Conservation (phyloP, 2,888 invertebrate genomes). For the Dasypogon diadema region DNA sequence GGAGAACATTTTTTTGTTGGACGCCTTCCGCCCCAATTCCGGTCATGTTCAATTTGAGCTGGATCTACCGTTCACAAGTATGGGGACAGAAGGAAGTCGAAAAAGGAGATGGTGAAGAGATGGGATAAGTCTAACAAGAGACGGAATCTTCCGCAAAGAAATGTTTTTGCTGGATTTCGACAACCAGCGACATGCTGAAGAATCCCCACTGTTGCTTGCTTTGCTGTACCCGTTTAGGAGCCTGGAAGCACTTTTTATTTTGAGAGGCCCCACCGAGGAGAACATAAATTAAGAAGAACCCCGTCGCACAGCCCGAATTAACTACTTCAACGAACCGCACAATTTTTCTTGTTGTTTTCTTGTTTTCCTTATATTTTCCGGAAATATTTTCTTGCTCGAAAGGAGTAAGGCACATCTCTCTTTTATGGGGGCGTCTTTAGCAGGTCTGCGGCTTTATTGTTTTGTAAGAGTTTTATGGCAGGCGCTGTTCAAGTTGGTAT, state of each 20-base stretch:
- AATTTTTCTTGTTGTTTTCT: conserved; percentile 43
- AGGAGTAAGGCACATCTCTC: background rate
- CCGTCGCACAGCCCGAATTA: conserved; percentile 32
- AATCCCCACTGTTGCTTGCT: conserved; percentile 40
- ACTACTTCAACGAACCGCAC: conserved; percentile 47
- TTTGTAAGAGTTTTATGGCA: too few relatives aligned
- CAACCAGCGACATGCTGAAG: conserved; percentile 12
- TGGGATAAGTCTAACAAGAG: conserved; percentile 25
- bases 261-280: background rate
- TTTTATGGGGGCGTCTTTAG: background rate
- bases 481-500: too few relatives aligned
- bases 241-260: conserved; percentile 16
- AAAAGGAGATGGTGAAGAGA: background rate
- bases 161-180: conserved; percentile 36
- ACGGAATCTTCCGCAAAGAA: conserved; percentile 10
- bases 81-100: conserved; percentile 6
- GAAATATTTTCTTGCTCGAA: conserved; percentile 38
- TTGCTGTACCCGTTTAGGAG: background rate
- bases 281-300: conserved; percentile 38
- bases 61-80: background rate
- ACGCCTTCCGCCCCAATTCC: conserved; percentile 16
- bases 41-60: conserved; percentile 27
- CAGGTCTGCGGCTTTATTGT: too few relatives aligned
- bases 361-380: conserved; percentile 33
- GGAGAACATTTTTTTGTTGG: background rate